These are phyloP conservation scores for Andricus curvator DNA, from an alignment of 2,888 invertebrate genomes.

Conservation along the genomic window DNA sequence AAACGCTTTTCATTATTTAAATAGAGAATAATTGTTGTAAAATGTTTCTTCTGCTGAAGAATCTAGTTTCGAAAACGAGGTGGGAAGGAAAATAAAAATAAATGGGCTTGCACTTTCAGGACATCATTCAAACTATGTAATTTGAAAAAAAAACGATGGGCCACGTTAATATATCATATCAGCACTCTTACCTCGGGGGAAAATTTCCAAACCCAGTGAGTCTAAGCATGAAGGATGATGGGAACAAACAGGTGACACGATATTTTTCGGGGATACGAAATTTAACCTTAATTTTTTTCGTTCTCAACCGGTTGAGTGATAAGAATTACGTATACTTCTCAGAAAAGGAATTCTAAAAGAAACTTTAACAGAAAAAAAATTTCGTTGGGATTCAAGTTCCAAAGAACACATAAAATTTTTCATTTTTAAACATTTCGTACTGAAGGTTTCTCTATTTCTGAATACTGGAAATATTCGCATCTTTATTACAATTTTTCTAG, in stretches of 20 bases:
- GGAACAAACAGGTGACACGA: constrained; percentile 11
- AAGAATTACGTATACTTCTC: background rate
- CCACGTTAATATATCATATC: constrained; percentile 1
- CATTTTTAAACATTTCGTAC: too few relatives aligned
- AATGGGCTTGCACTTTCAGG: background rate
- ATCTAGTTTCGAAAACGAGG: background rate
- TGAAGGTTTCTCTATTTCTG: too few relatives aligned
- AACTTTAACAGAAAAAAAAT: background rate
- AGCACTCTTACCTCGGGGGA: background rate
- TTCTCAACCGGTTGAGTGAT: background rate
- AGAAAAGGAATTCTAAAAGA: background rate
- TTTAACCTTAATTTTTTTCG: background rate
- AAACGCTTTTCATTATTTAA: too few relatives aligned
- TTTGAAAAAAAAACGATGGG: constrained; percentile 21
- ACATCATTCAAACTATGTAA: constrained; percentile 2
- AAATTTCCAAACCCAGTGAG: background rate
- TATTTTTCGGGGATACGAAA: constrained; percentile 9
- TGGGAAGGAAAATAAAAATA: background rate
- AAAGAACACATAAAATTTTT: too few relatives aligned
- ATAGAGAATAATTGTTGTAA: too few relatives aligned
- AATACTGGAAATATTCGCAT: too few relatives aligned
- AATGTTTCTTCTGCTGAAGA: background rate
- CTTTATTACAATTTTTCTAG: too few relatives aligned
- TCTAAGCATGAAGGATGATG: background rate
- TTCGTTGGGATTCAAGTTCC: too few relatives aligned